Percentiles rank a stretch among this genome's conserved stretches.
Conservation (phyloP, 1,140 invertebrate genomes). For the Drosophila sulfurigaster region DNA sequence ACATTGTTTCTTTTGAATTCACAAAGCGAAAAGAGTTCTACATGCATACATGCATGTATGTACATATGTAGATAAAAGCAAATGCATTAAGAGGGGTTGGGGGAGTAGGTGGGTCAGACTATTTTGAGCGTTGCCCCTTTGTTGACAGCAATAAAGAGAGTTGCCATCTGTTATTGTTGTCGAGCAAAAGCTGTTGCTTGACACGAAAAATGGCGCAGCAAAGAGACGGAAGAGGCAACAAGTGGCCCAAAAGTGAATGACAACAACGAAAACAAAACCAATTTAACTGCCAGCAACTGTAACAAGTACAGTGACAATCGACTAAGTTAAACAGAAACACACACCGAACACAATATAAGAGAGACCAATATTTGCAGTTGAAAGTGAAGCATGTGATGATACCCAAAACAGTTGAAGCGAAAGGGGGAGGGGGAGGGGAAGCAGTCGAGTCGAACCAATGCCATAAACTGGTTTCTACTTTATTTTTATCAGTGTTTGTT, state of each 20-base stretch:
- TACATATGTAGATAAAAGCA: not conserved
- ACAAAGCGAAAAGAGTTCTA: not conserved
- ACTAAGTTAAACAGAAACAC: not conserved
- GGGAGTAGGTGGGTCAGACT: not conserved
- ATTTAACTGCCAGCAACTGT: not conserved
- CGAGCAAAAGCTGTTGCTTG: not conserved
- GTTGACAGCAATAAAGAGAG: slow-evolving; percentile 10
- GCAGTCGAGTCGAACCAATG: slow-evolving; percentile 25
- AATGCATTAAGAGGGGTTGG: not conserved
- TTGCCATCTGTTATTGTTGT: not conserved
- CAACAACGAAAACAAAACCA: not conserved
- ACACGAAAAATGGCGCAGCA: not conserved
- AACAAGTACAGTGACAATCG: slow-evolving; percentile 2
- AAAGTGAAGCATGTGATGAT: slow-evolving; percentile 31
- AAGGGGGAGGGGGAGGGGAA: not conserved
- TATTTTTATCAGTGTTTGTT: slow-evolving; percentile 29
- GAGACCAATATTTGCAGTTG: not conserved
- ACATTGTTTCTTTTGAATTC: not conserved
- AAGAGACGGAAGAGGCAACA: slow-evolving; percentile 4
- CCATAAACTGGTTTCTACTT: slow-evolving; percentile 42
- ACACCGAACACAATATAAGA: no score
- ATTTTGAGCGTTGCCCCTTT: slow-evolving; percentile 13
- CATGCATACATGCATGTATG: not conserved
- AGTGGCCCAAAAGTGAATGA: slow-evolving; percentile 16
- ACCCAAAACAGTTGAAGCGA: not conserved